A percentile compares a stretch with the other conserved stretches of the same genome.
Evolutionary conservation across 2,113 vertebrate species (phyloP).

Genomic region (Cardinalis cardinalis): DNA sequence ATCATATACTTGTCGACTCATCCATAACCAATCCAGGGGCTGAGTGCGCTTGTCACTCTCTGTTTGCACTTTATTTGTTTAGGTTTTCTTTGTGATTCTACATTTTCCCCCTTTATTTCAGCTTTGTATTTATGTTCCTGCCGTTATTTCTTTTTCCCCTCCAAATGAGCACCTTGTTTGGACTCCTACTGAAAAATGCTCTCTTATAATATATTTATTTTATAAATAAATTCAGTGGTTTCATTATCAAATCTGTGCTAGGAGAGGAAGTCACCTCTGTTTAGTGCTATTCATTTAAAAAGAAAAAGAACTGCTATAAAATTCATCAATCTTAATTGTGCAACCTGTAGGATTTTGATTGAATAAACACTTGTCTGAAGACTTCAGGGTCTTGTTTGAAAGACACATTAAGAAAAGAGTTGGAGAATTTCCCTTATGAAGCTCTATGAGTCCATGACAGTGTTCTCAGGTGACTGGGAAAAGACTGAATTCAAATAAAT

Average conservation of each 20-base stretch:
- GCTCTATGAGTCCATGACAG: neutral
- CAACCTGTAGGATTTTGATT: constrained; percentile 37
- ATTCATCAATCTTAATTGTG: constrained; percentile 63
- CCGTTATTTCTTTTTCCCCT: constrained; percentile 24
- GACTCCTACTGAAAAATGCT: neutral
- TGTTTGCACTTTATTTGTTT: constrained; percentile 93
- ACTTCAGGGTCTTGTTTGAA: constrained; percentile 45
- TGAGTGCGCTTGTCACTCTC: constrained; percentile 84
- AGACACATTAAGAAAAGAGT: constrained; percentile 44
- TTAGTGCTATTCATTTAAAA: constrained; percentile 23
- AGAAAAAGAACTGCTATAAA: constrained; percentile 36
- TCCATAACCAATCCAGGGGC: constrained; percentile 83
- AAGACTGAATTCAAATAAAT: neutral
- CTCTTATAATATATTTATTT: neutral
- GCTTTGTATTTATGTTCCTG: neutral
- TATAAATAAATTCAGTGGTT: neutral
- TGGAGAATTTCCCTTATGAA: neutral
- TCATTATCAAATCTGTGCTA: constrained; percentile 1
- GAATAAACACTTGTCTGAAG: constrained; percentile 47
- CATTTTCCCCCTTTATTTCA: constrained; percentile 50
- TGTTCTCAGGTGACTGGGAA: neutral
- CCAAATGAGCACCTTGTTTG: neutral
- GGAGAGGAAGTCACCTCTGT: constrained; percentile 6
- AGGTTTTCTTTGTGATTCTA: constrained; percentile 76
- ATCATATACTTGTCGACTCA: constrained; percentile 86